phyloP scores from a whole-genome alignment of 2,888 invertebrate genomes.

The Monochamus alternatus region DNA sequence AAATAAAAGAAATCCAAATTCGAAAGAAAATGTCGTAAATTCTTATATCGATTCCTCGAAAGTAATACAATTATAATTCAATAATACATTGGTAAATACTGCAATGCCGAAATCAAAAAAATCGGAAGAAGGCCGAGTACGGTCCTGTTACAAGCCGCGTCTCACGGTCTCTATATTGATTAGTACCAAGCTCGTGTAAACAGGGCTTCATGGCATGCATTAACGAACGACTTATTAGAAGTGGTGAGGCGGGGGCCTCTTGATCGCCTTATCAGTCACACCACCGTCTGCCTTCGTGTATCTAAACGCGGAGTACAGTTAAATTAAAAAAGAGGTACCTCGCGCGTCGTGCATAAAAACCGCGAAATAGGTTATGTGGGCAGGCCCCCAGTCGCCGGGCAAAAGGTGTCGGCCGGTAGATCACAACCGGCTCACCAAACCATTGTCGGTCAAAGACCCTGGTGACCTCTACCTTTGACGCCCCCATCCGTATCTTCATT shows the following conservation, averaged over 20 bases:
- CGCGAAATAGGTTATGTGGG: slow-evolving; percentile 53
- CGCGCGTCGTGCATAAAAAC: slow-evolving; percentile 29
- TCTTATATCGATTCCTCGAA: no score
- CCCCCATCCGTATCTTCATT: slow-evolving; percentile 58
- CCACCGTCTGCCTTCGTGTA: slow-evolving; percentile 6
- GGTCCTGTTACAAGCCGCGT: no score
- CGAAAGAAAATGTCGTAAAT: no score
- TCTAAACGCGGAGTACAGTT: background rate
- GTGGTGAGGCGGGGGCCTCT: background rate
- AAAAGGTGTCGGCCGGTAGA: slow-evolving; percentile 65
- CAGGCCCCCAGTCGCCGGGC: slow-evolving; percentile 56
- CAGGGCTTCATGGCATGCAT: background rate
- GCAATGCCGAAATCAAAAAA: no score
- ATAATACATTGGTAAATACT: no score
- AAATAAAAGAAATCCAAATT: no score
- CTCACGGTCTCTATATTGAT: no score
- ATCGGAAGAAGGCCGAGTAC: no score
- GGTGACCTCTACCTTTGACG: slow-evolving; percentile 69
- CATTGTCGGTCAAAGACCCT: slow-evolving; percentile 68
- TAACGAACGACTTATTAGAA: background rate
- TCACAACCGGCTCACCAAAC: slow-evolving; percentile 64
- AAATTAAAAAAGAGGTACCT: background rate
- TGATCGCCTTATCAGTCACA: slow-evolving; percentile 12
- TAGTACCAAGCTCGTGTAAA: no score
- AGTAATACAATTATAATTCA: no score